Evolutionary conservation across 2,797 vertebrate species (phyloP).

Genomic region (Pteronotus mesoamericanus): DNA sequence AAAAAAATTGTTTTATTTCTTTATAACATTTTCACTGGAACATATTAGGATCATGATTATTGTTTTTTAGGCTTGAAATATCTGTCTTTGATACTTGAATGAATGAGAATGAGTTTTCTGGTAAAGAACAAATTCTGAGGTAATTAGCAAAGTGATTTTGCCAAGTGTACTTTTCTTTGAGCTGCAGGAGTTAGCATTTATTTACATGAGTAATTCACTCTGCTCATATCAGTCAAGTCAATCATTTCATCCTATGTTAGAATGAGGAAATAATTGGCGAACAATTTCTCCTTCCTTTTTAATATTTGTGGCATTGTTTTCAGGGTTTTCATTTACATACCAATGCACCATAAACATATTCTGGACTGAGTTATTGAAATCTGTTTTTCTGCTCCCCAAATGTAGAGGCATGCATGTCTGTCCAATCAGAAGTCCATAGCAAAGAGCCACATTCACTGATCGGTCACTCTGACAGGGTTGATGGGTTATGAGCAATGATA

Average conservation of each 20-base stretch:
- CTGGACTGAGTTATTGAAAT: conserved; percentile 14
- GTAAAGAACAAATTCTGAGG: neutral
- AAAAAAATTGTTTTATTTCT: neutral
- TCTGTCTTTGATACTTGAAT: conserved; percentile 3
- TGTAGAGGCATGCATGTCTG: neutral
- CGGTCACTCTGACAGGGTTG: neutral
- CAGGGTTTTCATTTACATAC: conserved; percentile 24
- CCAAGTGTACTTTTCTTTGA: neutral
- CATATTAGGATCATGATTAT: neutral
- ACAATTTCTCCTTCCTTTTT: conserved; percentile 3
- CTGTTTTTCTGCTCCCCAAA: conserved; percentile 40
- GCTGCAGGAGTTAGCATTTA: conserved; percentile 39
- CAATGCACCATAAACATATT: neutral
- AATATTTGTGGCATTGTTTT: neutral
- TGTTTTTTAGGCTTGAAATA: conserved; percentile 33
- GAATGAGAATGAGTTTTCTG: neutral
- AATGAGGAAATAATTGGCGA: conserved; percentile 27
- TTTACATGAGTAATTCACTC: conserved; percentile 19
- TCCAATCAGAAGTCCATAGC: neutral
- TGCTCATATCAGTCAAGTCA: conserved; percentile 1
- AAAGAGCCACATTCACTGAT: neutral
- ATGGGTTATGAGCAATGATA: neutral
- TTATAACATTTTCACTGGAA: conserved; percentile 11
- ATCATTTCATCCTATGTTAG: neutral
- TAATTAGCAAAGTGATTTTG: conserved; percentile 33